Base-by-base conservation (phyloP, 1,140 invertebrate genomes). In the Patella vulgata region DNA sequence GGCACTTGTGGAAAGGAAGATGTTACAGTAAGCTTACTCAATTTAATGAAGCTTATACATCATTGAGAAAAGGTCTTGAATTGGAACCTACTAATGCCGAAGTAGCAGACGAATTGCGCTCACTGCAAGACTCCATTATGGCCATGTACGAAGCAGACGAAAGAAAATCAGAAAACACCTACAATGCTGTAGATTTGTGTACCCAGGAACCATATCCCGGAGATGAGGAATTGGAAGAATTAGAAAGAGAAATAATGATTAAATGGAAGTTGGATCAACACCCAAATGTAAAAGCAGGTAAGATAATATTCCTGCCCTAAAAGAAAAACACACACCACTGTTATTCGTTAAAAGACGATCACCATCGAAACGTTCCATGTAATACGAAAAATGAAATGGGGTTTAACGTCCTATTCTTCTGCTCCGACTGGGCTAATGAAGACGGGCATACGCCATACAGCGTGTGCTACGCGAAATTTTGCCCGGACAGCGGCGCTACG, bases 141-240 rank as follows among this genome's bases (percentile, higher is more conserved):
- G 44, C 23, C 25, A n/a, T 27, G 4, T 57, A 43, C 50, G 58
- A 70, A 2, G n/a, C 51, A 0, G 21, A 30, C 4, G 40, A 64
- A 19, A 36, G 14, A 36, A 40, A 52, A 12, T 31, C 14, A 28
- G 61, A 71, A 12, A 30, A 19, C 4, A 59, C 36, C 21, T 68
- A 72, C 40, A 48, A 73, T 47, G 63, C 70, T 1, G 53, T 73
- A 3, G 68, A 62, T 31, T 53, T 75, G 51, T 70, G 67, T 53
- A 64, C 73, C 11, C 70, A 72, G 42, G 63, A 65, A 8, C 55
- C 70, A 1, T 75, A 72, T 33, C 70, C 73, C 0, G 73, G 73
- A 12, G 73, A 75, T 36, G 62, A 68, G 9, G 67, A 70, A 31
- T 52, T 75, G n/a, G 48, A 66, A 42, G 12, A n/a, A 0, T 31